Evolutionary conservation across 2,113 vertebrate species (phyloP).

Genomic region (Dromas ardeola): DNA sequence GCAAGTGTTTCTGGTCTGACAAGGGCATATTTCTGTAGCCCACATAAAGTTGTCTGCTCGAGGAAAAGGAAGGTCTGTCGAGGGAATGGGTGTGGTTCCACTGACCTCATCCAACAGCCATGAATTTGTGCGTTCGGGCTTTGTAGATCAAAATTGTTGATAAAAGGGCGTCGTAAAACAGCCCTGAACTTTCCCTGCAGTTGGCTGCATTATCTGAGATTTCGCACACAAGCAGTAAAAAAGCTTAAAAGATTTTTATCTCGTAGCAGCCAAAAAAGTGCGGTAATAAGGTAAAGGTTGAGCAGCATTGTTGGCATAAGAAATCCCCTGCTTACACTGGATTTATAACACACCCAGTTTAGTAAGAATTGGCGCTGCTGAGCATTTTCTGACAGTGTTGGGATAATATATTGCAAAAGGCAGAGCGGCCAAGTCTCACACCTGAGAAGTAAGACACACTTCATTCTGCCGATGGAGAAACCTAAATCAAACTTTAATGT

Average conservation of each 20-base stretch:
- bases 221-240: slow-evolving; percentile 48
- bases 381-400: slow-evolving; percentile 53
- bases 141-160: slow-evolving; percentile 41
- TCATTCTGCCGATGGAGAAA: slow-evolving; percentile 49
- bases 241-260: slow-evolving; percentile 59
- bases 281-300: slow-evolving; percentile 76
- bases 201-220: slow-evolving; percentile 54
- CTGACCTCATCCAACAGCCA: slow-evolving; percentile 50
- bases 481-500: slow-evolving; percentile 62
- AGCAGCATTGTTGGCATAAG: slow-evolving; percentile 67
- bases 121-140: background rate
- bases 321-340: slow-evolving; percentile 50
- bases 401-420: slow-evolving; percentile 64
- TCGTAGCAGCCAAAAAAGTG: slow-evolving; percentile 52
- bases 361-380: slow-evolving; percentile 63
- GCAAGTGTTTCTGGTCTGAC: slow-evolving; percentile 1
- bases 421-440: slow-evolving; percentile 74
- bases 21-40: slow-evolving; percentile 15
- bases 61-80: slow-evolving; percentile 1
- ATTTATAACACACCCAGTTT: slow-evolving; percentile 68
- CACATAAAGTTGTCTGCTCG: background rate
- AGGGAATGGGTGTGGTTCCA: slow-evolving; percentile 46
- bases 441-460: slow-evolving; percentile 67
- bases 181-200: slow-evolving; percentile 34
- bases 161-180: slow-evolving; percentile 36